A percentile compares a stretch with the other conserved stretches of the same genome.
These are phyloP conservation scores for Trichogramma dendrolimi DNA, from an alignment of 2,888 invertebrate species.

Conservation along the genomic window DNA sequence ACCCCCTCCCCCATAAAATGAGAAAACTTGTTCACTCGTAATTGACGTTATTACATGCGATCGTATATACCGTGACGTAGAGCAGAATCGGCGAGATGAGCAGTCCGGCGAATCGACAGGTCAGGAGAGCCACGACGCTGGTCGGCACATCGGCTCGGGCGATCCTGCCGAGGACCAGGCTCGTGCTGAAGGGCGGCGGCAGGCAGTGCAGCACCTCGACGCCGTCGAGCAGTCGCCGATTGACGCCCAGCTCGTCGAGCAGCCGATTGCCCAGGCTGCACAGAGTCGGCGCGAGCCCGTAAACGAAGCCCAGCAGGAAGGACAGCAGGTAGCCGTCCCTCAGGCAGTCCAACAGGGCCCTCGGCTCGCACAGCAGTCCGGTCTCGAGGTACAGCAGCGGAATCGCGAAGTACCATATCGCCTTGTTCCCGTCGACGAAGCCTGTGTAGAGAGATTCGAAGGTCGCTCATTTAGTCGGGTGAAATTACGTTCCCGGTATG, in stretches of 20 bases:
- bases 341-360: slow-evolving; percentile 40
- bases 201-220: slow-evolving; percentile 50
- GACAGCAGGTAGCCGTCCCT: slow-evolving; percentile 41
- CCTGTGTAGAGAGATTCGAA: slow-evolving; percentile 34
- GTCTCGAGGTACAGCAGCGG: slow-evolving; percentile 49
- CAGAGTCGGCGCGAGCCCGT: slow-evolving; percentile 44
- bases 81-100: slow-evolving; percentile 46
- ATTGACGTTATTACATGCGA: too few species aligned
- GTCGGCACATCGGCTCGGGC: slow-evolving; percentile 47
- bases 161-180: slow-evolving; percentile 44
- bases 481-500: not conserved
- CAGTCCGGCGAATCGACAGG: slow-evolving; percentile 46
- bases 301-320: slow-evolving; percentile 44
- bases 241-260: slow-evolving; percentile 40
- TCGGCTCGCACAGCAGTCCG: slow-evolving; percentile 43
- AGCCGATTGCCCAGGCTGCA: slow-evolving; percentile 41
- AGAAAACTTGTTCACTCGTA: not conserved
- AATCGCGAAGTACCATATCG: slow-evolving; percentile 46
- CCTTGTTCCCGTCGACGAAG: slow-evolving; percentile 42
- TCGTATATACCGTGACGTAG: slow-evolving; percentile 44
- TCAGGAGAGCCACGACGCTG: slow-evolving; percentile 45
- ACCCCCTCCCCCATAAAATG: slow-evolving; percentile 7
- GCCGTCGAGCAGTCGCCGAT: slow-evolving; percentile 47
- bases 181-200: slow-evolving; percentile 48
- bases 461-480: not conserved